Conservation (phyloP, 2,797 vertebrate species). For the Gymnopithys bicolor region DNA sequence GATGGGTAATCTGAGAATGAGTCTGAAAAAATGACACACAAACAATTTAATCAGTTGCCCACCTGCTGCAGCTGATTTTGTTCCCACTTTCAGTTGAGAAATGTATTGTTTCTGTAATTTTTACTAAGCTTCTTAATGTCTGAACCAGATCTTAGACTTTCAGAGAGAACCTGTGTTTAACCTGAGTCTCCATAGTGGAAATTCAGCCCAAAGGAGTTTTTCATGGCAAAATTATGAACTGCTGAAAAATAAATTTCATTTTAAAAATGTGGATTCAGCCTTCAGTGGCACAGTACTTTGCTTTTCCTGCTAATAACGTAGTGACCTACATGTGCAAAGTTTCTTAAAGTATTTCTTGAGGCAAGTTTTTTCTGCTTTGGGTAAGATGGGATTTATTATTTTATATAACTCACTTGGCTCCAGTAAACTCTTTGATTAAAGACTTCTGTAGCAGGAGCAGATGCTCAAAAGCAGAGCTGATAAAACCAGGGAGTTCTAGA, state of each 20-base stretch:
- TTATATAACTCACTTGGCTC: neutral
- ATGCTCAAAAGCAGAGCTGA: neutral
- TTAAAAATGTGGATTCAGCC: conserved; percentile 46
- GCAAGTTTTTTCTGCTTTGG: conserved; percentile 17
- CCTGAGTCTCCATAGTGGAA: neutral
- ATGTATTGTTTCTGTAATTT: neutral
- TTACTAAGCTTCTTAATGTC: neutral
- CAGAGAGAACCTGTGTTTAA: neutral
- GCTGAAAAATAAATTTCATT: conserved; percentile 17
- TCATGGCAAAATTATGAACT: conserved; percentile 29
- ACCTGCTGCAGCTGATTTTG: neutral
- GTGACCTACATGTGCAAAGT: conserved; percentile 35
- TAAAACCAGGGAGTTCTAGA: neutral
- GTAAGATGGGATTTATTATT: conserved; percentile 23
- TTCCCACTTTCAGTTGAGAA: neutral
- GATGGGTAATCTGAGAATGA: neutral
- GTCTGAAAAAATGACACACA: neutral
- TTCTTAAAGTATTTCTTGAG: conserved; percentile 25
- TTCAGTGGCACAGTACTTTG: neutral
- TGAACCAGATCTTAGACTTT: neutral
- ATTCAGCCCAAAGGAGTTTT: neutral
- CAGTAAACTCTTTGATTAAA: neutral
- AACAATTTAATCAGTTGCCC: neutral
- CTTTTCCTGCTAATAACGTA: neutral
- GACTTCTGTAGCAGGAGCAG: neutral